Evolutionary conservation across 1,140 invertebrate species (phyloP).

Genomic region (Centruroides vittatus): DNA sequence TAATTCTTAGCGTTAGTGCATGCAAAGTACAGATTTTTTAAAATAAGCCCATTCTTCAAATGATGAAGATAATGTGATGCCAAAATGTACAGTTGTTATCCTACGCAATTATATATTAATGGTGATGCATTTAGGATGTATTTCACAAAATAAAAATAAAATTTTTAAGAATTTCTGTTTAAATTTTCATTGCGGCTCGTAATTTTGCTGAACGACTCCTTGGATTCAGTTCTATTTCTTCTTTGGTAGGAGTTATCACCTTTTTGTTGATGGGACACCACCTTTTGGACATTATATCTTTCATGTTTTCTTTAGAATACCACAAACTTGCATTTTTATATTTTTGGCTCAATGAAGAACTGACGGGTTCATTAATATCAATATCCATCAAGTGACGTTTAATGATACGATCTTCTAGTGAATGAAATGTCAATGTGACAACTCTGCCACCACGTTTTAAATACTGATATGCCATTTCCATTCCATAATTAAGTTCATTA

Average conservation of each 20-base stretch:
- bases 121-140: neutral
- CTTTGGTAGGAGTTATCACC: constrained; percentile 51
- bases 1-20: too few species aligned
- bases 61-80: neutral
- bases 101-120: neutral
- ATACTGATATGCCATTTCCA: constrained; percentile 58
- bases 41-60: too few species aligned
- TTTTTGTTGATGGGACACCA: constrained; percentile 71
- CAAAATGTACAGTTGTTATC: neutral
- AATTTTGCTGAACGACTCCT: constrained; percentile 75
- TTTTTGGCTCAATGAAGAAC: constrained; percentile 21
- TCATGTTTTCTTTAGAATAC: constrained; percentile 39
- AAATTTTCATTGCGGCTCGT: constrained; percentile 52
- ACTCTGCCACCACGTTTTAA: constrained; percentile 60
- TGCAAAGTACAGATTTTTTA: too few species aligned
- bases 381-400: constrained; percentile 75
- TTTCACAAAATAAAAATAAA: neutral
- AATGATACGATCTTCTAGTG: constrained; percentile 86
- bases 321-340: constrained; percentile 20
- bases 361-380: constrained; percentile 38
- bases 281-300: constrained; percentile 40
- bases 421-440: constrained; percentile 78
- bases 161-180: neutral
- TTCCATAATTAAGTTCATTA: constrained; percentile 85
- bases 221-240: constrained; percentile 65